Base-by-base conservation (phyloP, 2,113 vertebrate genomes). In the Rhinopomastus cyanomelas region DNA sequence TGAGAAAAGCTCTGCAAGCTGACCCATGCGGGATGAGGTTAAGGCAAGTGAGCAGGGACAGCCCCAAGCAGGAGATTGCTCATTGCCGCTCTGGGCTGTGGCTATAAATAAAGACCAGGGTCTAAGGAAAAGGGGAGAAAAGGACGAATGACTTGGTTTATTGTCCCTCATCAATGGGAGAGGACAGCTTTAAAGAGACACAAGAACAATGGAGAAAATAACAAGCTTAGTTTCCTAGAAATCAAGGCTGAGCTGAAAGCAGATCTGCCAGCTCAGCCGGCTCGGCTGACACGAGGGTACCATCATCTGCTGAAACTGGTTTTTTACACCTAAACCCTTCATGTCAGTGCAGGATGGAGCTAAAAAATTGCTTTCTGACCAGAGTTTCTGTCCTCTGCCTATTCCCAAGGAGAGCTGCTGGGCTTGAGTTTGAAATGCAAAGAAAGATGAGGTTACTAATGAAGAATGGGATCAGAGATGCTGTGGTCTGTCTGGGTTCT, bases 101-200 rank as follows among this genome's bases (percentile, higher is more conserved):
- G 37, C 68, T 95, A 88, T 86, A 96, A 94, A 94, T 94, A 94
- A 88, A 92, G 53, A 36, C 27, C 26, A 42, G 79, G 75, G 85
- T 76, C 56, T 67, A 34, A 93, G 60, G 60, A 56, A 87, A 12
- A 34, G 49, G 26, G 26, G 36, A 17, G 32, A 44, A 59, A 51
- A 15, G 11, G 27, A 85, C 57, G 53, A 39, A 57, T 71, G 49
- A 52, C 39, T 88, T 79, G 42, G 17, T 83, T 93, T 90, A 25
- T 84, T 84, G 55, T 88, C 44, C 27, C 62, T 77, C 12, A 0
- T 29, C 67, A 74, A 7, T 21, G 84, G 62, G 60, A 75, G 57
- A 81, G 64, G 52, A 49, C 26, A 59, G 74, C 75, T 86, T 90
- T 55, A 82, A 66, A 87, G 87, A 56, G 46, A 48, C 37, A 52